Base-by-base conservation (phyloP, 2,797 vertebrate genomes). In the Nannoperca australis region DNA sequence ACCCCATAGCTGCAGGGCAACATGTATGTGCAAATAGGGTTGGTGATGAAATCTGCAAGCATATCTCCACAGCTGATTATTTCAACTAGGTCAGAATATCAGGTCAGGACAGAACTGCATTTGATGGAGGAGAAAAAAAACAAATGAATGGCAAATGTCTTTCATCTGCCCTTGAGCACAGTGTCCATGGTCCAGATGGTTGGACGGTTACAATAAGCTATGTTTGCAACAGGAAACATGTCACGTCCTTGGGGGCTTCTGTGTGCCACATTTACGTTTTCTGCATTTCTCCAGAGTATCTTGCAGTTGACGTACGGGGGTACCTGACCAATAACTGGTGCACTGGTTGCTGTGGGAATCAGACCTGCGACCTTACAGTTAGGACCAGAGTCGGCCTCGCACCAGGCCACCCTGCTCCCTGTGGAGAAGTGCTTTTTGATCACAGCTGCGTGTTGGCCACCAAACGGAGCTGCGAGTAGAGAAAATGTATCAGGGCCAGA, bases 1-100 rank as follows among this genome's bases (percentile, higher is more conserved):
- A 38, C 36, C 1, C 6, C 54, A 15, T 38, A 68, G 80, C 83
- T 69, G 9, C 56, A 60, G 74, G 73, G 60, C 34, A 60, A 76
- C 77, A 71, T 72, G 59, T 70, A 59, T 74, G 84, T 81, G 79
- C 76, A 85, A 83, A 83, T 42, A 82, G 47, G 76, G 67, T 83
- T 20, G 8, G 42, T 15, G 3, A 60, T 70, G 78, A 62, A 74
- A 83, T 87, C 79, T 83, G 66, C 34, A 65, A 84, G 86, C 24
- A 76, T 78, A 49, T 79, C 45, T 64, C 63, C 30, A 22, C 68
- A 32, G 64, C 50, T 85, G 78, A 73, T 82, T 54, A 68, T 84
- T 85, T 81, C 30, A 91, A 83, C 73, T 89, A 76, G 91, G 87
- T 89, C 90, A 89, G 40, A 64, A 85, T 88, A 88, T 82, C 81